Percentiles rank a stretch among this genome's conserved stretches.
These are phyloP conservation scores for Alosa sapidissima DNA, from an alignment of 2,797 vertebrate genomes.

Conservation along the genomic window DNA sequence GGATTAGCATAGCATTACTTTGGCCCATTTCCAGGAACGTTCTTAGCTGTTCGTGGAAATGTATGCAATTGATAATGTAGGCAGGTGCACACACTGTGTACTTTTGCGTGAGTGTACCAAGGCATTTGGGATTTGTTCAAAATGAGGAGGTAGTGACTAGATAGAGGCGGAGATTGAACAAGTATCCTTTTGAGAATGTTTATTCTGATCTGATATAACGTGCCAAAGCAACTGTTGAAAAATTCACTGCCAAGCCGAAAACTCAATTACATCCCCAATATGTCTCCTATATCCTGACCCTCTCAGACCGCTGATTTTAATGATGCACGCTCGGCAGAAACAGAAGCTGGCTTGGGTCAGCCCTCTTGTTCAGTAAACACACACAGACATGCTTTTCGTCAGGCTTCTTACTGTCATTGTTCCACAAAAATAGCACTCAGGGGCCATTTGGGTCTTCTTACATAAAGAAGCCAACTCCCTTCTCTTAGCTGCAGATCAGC, in stretches of 20 bases:
- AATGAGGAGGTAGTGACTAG: background rate
- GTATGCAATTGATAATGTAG: background rate
- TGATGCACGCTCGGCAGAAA: constrained; percentile 31
- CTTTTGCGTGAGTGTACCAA: background rate
- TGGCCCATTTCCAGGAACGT: background rate
- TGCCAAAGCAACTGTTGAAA: constrained; percentile 13
- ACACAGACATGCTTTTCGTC: constrained; percentile 18
- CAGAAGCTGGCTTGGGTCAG: background rate
- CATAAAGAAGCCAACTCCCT: background rate
- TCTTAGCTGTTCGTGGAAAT: background rate
- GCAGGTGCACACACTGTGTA: background rate
- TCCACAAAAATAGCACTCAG: constrained; percentile 1
- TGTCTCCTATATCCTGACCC: constrained; percentile 11
- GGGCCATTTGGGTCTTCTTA: background rate
- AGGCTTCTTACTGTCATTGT: background rate
- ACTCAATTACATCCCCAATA: constrained; percentile 43
- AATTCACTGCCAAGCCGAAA: constrained; percentile 14
- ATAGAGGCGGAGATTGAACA: background rate
- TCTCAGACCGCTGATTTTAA: constrained; percentile 40
- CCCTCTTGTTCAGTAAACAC: background rate
- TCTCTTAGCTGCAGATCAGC: constrained; percentile 32
- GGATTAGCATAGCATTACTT: background rate
- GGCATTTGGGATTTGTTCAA: background rate
- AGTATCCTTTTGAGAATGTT: background rate
- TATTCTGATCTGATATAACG: background rate